Evolutionary conservation across 2,888 invertebrate species (phyloP).

Genomic region (Chromoteleia sp.): DNA sequence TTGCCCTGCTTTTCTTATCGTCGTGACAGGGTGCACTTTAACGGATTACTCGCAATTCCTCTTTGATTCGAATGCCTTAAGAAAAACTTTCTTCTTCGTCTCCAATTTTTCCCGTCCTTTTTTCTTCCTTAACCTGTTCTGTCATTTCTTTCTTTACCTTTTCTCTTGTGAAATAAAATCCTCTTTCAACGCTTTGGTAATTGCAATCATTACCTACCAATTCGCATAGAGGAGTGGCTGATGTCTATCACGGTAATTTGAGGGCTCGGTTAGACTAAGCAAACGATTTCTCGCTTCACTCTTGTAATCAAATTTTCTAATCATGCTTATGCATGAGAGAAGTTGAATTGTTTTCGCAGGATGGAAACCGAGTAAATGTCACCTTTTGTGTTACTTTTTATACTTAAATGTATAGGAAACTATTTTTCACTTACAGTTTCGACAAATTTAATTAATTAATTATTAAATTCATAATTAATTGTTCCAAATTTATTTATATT

Average conservation of each 20-base stretch:
- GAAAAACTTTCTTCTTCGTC: conserved; percentile 25
- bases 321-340: conserved; percentile 5
- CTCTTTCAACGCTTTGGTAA: conserved; percentile 49
- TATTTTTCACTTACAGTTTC: too few relatives aligned
- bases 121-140: conserved; percentile 30
- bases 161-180: conserved; percentile 32
- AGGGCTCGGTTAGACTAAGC: conserved; percentile 27
- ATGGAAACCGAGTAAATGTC: too few relatives aligned
- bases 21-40: conserved; percentile 75
- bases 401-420: too few relatives aligned
- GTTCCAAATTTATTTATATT: too few relatives aligned
- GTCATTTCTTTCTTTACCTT: conserved; percentile 22
- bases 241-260: conserved; percentile 47
- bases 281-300: conserved; percentile 36
- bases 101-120: conserved; percentile 19
- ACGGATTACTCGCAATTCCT: conserved; percentile 75
- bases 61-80: conserved; percentile 51
- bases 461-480: too few relatives aligned
- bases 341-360: conserved; percentile 7
- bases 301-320: conserved; percentile 34
- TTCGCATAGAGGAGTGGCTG: conserved; percentile 46
- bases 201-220: conserved; percentile 54
- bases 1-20: conserved; percentile 71
- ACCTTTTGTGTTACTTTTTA: too few relatives aligned
- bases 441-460: too few relatives aligned